Base-by-base conservation (phyloP, 2,888 invertebrate species). In the Apamea anceps region DNA sequence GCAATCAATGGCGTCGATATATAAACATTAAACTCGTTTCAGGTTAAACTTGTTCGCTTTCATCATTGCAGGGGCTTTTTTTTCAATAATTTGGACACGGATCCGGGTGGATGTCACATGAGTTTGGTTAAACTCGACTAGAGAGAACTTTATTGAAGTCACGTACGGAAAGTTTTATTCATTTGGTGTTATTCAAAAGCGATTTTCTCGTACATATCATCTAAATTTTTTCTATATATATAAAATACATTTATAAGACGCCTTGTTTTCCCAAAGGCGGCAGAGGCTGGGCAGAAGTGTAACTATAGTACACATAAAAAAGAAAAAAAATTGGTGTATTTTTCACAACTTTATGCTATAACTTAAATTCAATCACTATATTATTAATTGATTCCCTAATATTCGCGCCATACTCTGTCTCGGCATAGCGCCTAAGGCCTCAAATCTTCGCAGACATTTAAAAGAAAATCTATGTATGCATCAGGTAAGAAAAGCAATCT, bases 1-100 rank as follows among this genome's bases (percentile, higher is more conserved):
- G 67, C 77, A 70, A 81, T 79, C 45, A 79, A 82, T 81, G 74
- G 32, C 42, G 6, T 32, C 42, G 63, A 32, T 42, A 70, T 37
- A 66, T 77, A 15, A 57, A 70, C n/a, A 77, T 60, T 32, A 66
- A 77, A 81, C 67, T 75, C 28, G 54, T 72, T 72, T 51, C 25
- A 21, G 18, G 15, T 60, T 25, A 8, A 32, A 72, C 60, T 37
- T 15, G 63, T 62, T 68, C 63, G 21, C 66, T 84, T 75, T 75
- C 60, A 65, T 45, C 65, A 45, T 54, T 77, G 32, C 6, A 15
- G 28, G 15, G 0, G 10, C 15, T 25, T 60, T 67, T 77, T 71
- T 65, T 18, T 70, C 12, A 67, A 51, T 57, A 10, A 13, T 68
- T 72, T 54, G 32, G 13, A 42, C 15, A 3, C 0, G 4, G 8